Evolutionary conservation across 1,140 invertebrate genomes (phyloP), one percentile per base, ranked within the genome.

Genomic region (Bombus waltoni): DNA sequence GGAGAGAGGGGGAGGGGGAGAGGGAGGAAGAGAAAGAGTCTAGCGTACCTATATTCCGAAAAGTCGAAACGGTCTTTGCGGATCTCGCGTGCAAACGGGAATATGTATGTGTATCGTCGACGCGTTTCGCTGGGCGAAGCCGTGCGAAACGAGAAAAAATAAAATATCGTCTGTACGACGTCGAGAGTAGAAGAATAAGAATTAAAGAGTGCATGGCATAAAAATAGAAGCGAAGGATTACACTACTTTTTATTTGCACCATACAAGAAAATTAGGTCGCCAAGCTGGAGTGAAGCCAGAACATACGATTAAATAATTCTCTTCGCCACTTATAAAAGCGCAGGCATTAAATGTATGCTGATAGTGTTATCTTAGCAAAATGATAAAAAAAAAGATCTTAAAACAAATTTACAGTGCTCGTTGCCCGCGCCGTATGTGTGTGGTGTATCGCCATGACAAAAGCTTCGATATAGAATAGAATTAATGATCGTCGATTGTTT

Each of bases 281-380:
- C 94, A 91, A 86, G 91, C 91, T 91, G 94, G 93, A 94, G 95
- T 90, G 93, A 91, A 91, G 93, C 92, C 92, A 92, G 92, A 92
- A 93, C 92, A 91, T 94, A 94, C 93, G 94, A 95, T 95, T 95
- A 95, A 95, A 95, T 94, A 95, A 95, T 95, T 94, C 93, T 92
- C 88, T 88, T 88, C 81, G 92, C 93, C 93, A 94, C 94, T 94
- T 95, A 94, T 94, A 95, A 94, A 95, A 95, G 94, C 94, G 94
- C 94, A 94, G 93, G 94, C 94, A 92, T 94, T 94, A 95, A 95
- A 93, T 92, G 93, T 94, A 91, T 92, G 88, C 94, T 95, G 95
- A 95, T 95, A 95, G 92, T 93, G 94, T 92, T 95, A 95, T 95
- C 95, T 93, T 92, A 86, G 88, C 83, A 89, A 93, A 94, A 93